Evolutionary conservation across 2,888 invertebrate species (phyloP), one percentile per base, ranked within the genome.

Genomic region (Yponomeuta cagnagella): DNA sequence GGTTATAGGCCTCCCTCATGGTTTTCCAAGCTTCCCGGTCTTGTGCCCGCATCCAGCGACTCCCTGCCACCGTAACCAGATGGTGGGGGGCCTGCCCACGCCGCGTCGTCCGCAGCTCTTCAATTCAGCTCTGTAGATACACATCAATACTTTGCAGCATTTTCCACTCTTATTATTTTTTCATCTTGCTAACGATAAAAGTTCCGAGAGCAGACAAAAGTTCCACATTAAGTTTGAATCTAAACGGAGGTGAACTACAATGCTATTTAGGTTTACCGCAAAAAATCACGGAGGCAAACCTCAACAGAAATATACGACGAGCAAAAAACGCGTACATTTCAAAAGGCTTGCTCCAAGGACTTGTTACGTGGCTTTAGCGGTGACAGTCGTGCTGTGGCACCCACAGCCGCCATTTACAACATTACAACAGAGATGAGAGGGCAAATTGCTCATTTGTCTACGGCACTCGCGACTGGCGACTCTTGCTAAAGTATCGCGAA

Each of bases 391-490:
- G 73, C 72, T 73, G 65, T 71, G 37, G 68, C 68, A 10, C 31
- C 48, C 52, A 52, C 52, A n/a, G 52, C 37, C 48, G 48, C 74
- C 78, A 83, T 84, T 85, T 83, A 81, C 83, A 83, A 86, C 86
- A 86, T 86, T 83, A 86, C 82, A 78, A 75, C 79, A 78, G 83
- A 80, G 87, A 87, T 88, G 88, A 87, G 85, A 83, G 81, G 84
- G 81, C 80, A 87, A 88, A 88, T 88, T 88, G 85, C 85, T 85
- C 85, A 84, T 87, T 88, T 87, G 83, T 87, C 82, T 86, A 79
- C 80, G 84, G 82, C 82, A 85, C 82, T 85, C 82, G 82, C 85
- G 82, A 65, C 65, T 58, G 15, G 52, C 3, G 52, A 58, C 52
- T 15, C 52, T 58, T 58, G 52, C 52, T 12, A 83, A 84, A 86